Evolutionary conservation across 1,140 invertebrate species (phyloP).

Genomic region (Atta texana): DNA sequence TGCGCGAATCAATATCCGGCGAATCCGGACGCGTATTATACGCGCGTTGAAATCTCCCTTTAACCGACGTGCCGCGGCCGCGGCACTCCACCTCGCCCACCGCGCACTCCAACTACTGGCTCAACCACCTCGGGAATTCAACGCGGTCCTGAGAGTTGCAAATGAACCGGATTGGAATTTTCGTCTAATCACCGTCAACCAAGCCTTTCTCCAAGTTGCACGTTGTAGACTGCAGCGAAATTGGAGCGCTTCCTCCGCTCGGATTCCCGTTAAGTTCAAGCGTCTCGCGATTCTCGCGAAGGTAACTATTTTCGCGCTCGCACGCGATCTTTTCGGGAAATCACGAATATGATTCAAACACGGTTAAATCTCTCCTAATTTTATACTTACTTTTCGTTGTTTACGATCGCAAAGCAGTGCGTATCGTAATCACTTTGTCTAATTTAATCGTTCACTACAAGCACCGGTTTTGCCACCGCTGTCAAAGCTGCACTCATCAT

Average conservation of each 20-base stretch:
- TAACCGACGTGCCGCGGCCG: slow-evolving; percentile 11
- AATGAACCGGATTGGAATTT: slow-evolving; percentile 33
- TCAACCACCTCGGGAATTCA: slow-evolving; percentile 15
- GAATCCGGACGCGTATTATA: slow-evolving; percentile 19
- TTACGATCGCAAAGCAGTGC: not conserved
- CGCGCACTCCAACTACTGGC: slow-evolving; percentile 7
- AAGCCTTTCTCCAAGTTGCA: slow-evolving; percentile 31
- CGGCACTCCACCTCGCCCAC: slow-evolving; percentile 14
- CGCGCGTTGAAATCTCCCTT: slow-evolving; percentile 53
- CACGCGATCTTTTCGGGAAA: not conserved
- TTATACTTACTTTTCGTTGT: not conserved
- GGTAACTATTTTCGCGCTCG: not conserved
- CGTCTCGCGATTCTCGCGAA: not conserved
- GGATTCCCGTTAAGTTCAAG: slow-evolving; percentile 38
- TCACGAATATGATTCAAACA: not conserved
- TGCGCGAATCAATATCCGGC: slow-evolving; percentile 34
- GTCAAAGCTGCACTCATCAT: slow-evolving; percentile 21
- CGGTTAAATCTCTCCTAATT: not conserved
- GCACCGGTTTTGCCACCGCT: not conserved
- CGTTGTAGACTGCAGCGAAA: slow-evolving; percentile 11
- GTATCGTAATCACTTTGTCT: not conserved
- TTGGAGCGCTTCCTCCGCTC: slow-evolving; percentile 17
- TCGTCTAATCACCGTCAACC: slow-evolving; percentile 13
- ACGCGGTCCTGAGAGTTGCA: not conserved
- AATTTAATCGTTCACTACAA: not conserved